These are phyloP conservation scores for Argyresthia goedartella DNA, from an alignment of 2,888 invertebrate species.

Conservation along the genomic window DNA sequence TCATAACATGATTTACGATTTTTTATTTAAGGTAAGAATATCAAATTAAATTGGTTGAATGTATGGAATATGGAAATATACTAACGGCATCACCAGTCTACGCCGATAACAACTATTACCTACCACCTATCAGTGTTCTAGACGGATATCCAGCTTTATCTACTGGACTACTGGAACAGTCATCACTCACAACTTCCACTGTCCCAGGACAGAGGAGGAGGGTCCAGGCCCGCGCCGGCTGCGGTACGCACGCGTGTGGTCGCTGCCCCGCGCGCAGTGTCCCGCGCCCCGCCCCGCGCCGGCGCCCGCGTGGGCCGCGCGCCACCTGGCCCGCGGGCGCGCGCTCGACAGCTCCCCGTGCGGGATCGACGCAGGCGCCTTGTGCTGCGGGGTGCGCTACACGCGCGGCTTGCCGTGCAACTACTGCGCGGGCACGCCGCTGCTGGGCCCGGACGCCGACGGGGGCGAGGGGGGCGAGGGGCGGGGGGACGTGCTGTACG, in stretches of 20 bases:
- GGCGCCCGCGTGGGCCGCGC: slow-evolving; percentile 25
- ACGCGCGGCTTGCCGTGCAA: slow-evolving; percentile 27
- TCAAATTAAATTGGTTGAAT: too few species aligned
- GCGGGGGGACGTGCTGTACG: slow-evolving; percentile 23
- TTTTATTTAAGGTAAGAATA: neutral
- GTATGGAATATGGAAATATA: too few species aligned
- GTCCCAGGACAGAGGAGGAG: slow-evolving; percentile 20
- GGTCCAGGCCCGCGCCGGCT: slow-evolving; percentile 9
- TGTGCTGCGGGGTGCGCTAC: slow-evolving; percentile 9
- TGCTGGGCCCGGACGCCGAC: too few species aligned
- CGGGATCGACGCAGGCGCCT: slow-evolving; percentile 6
- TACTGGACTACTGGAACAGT: too few species aligned
- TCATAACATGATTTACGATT: neutral
- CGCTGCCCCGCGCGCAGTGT: slow-evolving; percentile 13
- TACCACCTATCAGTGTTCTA: too few species aligned
- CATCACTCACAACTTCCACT: too few species aligned
- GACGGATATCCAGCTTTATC: too few species aligned
- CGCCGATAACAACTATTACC: too few species aligned
- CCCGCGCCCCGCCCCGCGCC: slow-evolving; percentile 13
- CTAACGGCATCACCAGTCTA: too few species aligned
- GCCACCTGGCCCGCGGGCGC: too few species aligned
- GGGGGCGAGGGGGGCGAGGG: too few species aligned
- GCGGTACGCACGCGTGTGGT: slow-evolving; percentile 22
- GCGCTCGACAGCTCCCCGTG: slow-evolving; percentile 7
- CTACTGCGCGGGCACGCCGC: slow-evolving; percentile 46